Evolutionary conservation across 1,140 invertebrate species (phyloP), one percentile per base, ranked within the genome.

Genomic region (Pemphigus obesinymphae): DNA sequence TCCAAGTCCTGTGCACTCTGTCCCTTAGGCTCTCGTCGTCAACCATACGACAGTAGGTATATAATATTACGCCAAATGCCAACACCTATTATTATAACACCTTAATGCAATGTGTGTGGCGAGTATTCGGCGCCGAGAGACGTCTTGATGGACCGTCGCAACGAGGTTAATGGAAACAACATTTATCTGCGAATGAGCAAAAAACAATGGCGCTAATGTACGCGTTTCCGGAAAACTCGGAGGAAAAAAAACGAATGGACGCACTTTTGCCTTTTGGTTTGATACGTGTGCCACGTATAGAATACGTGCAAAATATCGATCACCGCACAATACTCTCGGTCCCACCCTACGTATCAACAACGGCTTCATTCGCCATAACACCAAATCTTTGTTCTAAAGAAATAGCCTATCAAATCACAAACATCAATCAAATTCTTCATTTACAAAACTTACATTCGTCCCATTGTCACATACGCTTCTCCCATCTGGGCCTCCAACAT

Each of bases 141-240:
- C 45, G 2, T 48, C 2, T 13, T 11, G 55, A 58, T 15, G 23
- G 53, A 3, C 55, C 3, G 66, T 4, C 40, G n/a, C 13, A 72
- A 29, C 40, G 68, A 72, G 68, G 68, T 45, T 48, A 72, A 72
- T 72, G 20, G 40, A 72, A 45, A 72, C 43, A 29, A 40, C 61
- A 20, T 23, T 48, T 72, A 72, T 58, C 55, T n/a, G n/a, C n/a
- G 43, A 1, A 43, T 11, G 26, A 1, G 5, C 11, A 72, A 40
- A 75, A 0, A 17, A 29, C 23, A 15, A 48, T 29, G 11, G 1
- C 45, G 45, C 3, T 50, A 75, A 50, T 2, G 37, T 7, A 13
- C 40, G 68, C 29, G 26, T 72, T 43, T 45, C n/a, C 23, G n/a
- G 10, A 6, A 72, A 10, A 17, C 7, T 37, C 17, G 29, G 3